These are phyloP conservation scores for Cetoscarus ocellatus DNA, from an alignment of 2,797 vertebrate genomes.

Conservation along the genomic window DNA sequence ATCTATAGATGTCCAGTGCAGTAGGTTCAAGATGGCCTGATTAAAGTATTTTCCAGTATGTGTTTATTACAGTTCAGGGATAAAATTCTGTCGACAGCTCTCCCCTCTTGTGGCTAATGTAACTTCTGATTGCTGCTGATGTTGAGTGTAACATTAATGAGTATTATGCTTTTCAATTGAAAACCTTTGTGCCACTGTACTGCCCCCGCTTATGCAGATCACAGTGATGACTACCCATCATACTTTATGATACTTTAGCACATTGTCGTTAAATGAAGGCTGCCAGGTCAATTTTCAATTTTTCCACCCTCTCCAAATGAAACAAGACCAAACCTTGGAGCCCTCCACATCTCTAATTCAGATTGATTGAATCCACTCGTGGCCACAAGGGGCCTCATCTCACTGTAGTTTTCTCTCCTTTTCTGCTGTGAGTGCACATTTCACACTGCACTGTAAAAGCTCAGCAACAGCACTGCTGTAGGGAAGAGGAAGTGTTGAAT, in stretches of 20 bases:
- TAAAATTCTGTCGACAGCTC: constrained; percentile 64
- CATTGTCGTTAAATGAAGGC: constrained; percentile 82
- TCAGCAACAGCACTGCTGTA: constrained; percentile 46
- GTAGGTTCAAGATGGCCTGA: constrained; percentile 35
- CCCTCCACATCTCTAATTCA: constrained; percentile 80
- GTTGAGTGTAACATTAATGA: constrained; percentile 84
- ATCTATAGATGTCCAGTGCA: constrained; percentile 10
- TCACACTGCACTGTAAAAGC: constrained; percentile 49
- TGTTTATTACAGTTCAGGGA: constrained; percentile 64
- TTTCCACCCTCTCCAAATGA: constrained; percentile 75
- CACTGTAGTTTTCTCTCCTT: constrained; percentile 69
- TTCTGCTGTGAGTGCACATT: constrained; percentile 67
- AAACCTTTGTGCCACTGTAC: constrained; percentile 80
- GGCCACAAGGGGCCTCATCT: constrained; percentile 80
- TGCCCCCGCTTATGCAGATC: constrained; percentile 81
- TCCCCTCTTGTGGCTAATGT: constrained; percentile 77
- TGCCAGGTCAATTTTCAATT: constrained; percentile 83
- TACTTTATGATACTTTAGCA: constrained; percentile 82
- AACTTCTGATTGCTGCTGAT: constrained; percentile 82
- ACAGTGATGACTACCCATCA: constrained; percentile 83
- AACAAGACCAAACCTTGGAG: constrained; percentile 81
- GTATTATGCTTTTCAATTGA: constrained; percentile 84
- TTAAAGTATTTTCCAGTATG: constrained; percentile 60
- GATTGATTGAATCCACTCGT: constrained; percentile 83
- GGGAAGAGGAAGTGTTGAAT: constrained; percentile 37